Evolutionary conservation across 1,140 invertebrate genomes (phyloP).

Genomic region (Psix sp.): DNA sequence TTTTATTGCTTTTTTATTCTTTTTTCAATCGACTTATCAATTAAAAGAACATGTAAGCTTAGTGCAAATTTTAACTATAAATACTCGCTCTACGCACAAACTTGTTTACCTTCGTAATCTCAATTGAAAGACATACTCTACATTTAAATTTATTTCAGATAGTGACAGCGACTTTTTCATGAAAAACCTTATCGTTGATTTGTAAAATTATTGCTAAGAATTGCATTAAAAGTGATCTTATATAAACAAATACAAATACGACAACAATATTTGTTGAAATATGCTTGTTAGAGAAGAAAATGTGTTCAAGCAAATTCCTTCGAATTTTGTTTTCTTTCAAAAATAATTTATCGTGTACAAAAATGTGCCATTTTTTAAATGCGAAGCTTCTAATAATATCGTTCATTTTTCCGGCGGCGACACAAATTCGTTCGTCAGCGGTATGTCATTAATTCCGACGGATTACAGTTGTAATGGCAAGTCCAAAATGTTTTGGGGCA

Average conservation of each 20-base stretch:
- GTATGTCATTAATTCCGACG: neutral
- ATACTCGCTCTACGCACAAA: slow-evolving; percentile 19
- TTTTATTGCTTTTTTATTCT: too few relatives aligned
- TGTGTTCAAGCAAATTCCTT: too few relatives aligned
- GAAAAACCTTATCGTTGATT: too few relatives aligned
- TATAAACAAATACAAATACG: neutral
- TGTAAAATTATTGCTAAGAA: too few relatives aligned
- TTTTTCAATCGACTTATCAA: too few relatives aligned
- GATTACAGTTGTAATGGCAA: slow-evolving; percentile 7
- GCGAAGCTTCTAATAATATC: neutral
- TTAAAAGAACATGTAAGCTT: neutral
- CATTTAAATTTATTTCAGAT: slow-evolving; percentile 45
- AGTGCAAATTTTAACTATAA: slow-evolving; percentile 23
- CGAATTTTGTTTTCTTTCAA: too few relatives aligned
- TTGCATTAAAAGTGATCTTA: too few relatives aligned
- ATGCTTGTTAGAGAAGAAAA: too few relatives aligned
- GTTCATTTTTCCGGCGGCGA: neutral
- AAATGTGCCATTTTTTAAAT: too few relatives aligned
- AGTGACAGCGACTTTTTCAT: slow-evolving; percentile 26
- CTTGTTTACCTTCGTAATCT: slow-evolving; percentile 40
- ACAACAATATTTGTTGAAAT: too few relatives aligned
- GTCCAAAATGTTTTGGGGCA: slow-evolving; percentile 30
- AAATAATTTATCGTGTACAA: too few relatives aligned
- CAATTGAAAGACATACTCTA: slow-evolving; percentile 32
- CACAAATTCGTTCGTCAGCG: slow-evolving; percentile 13